phyloP scores from a whole-genome alignment of 2,113 vertebrate species.

The Chaetodon auriga region DNA sequence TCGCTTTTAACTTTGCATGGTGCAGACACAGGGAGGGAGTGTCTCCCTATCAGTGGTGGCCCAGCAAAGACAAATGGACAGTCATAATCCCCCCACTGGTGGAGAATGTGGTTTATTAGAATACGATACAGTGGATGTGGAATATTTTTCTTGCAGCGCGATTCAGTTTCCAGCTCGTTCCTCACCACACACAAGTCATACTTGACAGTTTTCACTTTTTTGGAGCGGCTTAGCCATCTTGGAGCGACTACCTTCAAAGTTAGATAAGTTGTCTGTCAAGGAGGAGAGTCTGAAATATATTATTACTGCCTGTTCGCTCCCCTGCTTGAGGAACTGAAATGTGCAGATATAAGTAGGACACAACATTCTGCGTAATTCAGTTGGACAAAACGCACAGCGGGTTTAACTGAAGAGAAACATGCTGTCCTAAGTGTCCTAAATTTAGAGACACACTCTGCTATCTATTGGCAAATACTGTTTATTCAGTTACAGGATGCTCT shows the following conservation, averaged over 20 bases:
- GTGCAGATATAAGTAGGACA: conserved; percentile 48
- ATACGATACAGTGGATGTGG: conserved; percentile 68
- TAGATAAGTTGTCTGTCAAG: conserved; percentile 62
- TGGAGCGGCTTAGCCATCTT: conserved; percentile 50
- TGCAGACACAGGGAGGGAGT: conserved; percentile 53
- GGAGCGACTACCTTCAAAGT: conserved; percentile 54
- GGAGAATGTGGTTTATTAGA: conserved; percentile 73
- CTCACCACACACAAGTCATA: conserved; percentile 66
- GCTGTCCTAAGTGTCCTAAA: conserved; percentile 50
- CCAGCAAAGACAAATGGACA: conserved; percentile 79
- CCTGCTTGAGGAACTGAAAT: conserved; percentile 12
- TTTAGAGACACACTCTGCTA: conserved; percentile 46
- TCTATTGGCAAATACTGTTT: conserved; percentile 60
- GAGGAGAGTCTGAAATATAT: conserved; percentile 44
- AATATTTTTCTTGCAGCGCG: conserved; percentile 57
- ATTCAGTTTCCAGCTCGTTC: conserved; percentile 62
- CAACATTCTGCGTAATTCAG: conserved; percentile 53
- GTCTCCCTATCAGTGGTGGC: conserved; percentile 68
- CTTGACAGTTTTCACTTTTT: conserved; percentile 61
- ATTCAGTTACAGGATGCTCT: conserved; percentile 57
- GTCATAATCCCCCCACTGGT: conserved; percentile 69
- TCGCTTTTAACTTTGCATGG: conserved; percentile 72
- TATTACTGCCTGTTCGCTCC: conserved; percentile 27
- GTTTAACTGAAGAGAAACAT: conserved; percentile 44
- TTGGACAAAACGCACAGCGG: conserved; percentile 50